Evolutionary conservation across 1,140 invertebrate genomes (phyloP), one percentile per base, ranked within the genome.

Genomic region (Drosophila neocordata): DNA sequence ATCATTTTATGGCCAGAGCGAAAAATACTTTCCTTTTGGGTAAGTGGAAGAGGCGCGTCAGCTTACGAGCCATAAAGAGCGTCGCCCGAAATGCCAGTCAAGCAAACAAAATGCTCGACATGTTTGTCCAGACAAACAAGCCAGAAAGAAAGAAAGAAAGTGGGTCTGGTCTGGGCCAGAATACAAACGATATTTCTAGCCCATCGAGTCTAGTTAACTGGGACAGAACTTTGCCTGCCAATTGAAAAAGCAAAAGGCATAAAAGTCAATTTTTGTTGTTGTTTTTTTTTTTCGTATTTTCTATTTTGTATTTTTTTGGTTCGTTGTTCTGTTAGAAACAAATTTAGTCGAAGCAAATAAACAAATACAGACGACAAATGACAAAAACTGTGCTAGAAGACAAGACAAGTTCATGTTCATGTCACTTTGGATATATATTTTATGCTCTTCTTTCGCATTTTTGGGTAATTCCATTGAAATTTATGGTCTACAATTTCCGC

Each of bases 81-180:
- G 62, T 37, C 44, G 63, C 63, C 57, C 71, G 55, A 20, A 62
- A 60, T 20, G 72, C 77, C 65, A 82, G 55, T 77, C 73, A 72
- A 62, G 82, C 79, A 70, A 69, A 81, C 81, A 87, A 78, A 85
- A 87, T 87, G 70, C 69, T 85, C 72, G 74, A 87, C 74, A 87
- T 87, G 82, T 87, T 85, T 82, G 70, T 56, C 70, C 82, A 81
- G 82, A 87, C 81, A 66, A 48, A 71, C 52, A 52, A 71, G 70
- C 51, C 70, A 79, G 65, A 31, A 69, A 79, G 65, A 69, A n/a
- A n/a, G n/a, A n/a, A n/a, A 48, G 56, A 70, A 85, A 75, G 63
- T 64, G 65, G 65, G 65, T 59, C 63, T 35, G 31, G 53, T 62
- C 18, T 51, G 15, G 35, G n/a, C 18, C 69, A 31, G 20, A 20